Evolutionary conservation across 1,140 invertebrate genomes (phyloP).

Genomic region (Maconellicoccus hirsutus): DNA sequence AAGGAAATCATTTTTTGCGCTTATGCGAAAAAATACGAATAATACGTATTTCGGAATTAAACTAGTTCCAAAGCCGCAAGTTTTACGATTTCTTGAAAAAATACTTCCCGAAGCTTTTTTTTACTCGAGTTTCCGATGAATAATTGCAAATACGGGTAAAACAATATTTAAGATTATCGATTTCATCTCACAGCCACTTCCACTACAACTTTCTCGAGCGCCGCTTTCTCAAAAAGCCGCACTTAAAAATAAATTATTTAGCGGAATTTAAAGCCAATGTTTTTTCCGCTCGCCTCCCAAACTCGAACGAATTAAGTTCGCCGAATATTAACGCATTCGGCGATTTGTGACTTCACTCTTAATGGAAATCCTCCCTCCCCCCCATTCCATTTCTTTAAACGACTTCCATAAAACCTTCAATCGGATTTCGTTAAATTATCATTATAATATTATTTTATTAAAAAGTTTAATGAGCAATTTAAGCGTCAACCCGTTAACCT

Average conservation of each 20-base stretch:
- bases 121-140: neutral
- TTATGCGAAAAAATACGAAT: neutral
- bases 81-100: neutral
- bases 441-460: too few relatives aligned
- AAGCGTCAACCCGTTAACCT: too few relatives aligned
- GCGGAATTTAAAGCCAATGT: neutral
- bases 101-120: neutral
- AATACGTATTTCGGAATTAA: neutral
- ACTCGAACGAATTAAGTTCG: neutral
- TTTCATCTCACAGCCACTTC: neutral
- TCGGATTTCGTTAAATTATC: too few relatives aligned
- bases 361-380: neutral
- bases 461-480: too few relatives aligned
- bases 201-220: neutral
- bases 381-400: too few relatives aligned
- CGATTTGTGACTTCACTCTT: neutral
- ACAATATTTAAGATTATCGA: conserved; percentile 1
- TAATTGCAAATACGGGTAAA: neutral
- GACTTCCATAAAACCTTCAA: too few relatives aligned
- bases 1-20: conserved; percentile 6
- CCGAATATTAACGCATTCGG: too few relatives aligned
- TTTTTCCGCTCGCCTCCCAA: neutral
- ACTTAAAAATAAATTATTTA: conserved; percentile 6
- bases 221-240: neutral
- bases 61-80: too few relatives aligned